These are phyloP conservation scores for Orthosia gracilis DNA, from an alignment of 2,888 invertebrate species.

Conservation along the genomic window DNA sequence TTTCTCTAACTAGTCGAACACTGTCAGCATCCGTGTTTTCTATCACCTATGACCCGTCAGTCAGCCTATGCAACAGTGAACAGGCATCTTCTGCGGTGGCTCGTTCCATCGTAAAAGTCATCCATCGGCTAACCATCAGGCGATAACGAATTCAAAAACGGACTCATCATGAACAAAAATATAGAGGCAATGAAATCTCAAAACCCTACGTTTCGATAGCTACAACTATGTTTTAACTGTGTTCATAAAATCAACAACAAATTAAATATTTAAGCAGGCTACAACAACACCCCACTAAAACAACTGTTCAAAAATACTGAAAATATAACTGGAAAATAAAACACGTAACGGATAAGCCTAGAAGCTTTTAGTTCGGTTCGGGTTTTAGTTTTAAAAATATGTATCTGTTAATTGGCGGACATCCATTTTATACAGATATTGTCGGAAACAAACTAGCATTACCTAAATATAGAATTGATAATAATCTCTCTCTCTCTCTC, in stretches of 20 bases:
- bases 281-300: neutral
- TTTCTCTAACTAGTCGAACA: too few species aligned
- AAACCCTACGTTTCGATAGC: neutral
- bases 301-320: constrained; percentile 15
- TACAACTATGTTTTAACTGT: neutral
- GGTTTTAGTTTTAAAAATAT: constrained; percentile 44
- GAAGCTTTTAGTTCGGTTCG: constrained; percentile 41
- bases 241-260: neutral
- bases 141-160: too few species aligned
- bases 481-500: too few species aligned
- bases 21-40: too few species aligned
- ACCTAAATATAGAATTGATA: neutral
- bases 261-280: neutral
- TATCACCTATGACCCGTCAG: too few species aligned
- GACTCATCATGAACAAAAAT: too few species aligned
- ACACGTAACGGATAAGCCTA: constrained; percentile 21
- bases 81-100: too few species aligned
- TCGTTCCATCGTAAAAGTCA: too few species aligned
- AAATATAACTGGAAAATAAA: constrained; percentile 25
- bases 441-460: too few species aligned
- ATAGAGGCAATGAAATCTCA: too few species aligned
- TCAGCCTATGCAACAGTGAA: too few species aligned
- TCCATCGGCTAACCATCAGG: too few species aligned
- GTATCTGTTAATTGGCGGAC: constrained; percentile 34
- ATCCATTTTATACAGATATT: constrained; percentile 11